Conservation (phyloP, 2,888 invertebrate species). For the Hydrotaea cyrtoneurina region DNA sequence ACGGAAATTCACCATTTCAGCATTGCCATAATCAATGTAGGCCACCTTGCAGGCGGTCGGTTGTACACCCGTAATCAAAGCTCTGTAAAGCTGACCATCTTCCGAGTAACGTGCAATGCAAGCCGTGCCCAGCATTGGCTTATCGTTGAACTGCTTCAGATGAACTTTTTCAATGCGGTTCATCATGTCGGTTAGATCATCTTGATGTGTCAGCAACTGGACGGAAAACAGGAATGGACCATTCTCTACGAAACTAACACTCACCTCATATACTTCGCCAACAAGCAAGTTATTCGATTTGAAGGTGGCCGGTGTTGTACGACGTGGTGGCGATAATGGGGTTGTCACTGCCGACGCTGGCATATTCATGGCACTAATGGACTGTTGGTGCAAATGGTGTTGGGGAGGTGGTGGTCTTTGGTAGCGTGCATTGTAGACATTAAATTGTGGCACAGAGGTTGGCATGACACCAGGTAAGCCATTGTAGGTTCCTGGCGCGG, state of each 20-base stretch:
- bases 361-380: constrained; percentile 58
- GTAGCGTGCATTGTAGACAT: constrained; percentile 66
- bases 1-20: constrained; percentile 86
- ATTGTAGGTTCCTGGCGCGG: constrained; percentile 40
- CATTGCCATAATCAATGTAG: constrained; percentile 91
- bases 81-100: constrained; percentile 87
- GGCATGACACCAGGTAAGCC: constrained; percentile 56
- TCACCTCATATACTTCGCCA: constrained; percentile 85
- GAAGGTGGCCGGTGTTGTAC: constrained; percentile 75
- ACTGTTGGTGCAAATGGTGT: neutral
- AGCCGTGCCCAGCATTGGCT: constrained; percentile 88
- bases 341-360: constrained; percentile 59
- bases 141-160: constrained; percentile 84
- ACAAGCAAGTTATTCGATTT: constrained; percentile 81
- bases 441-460: constrained; percentile 59
- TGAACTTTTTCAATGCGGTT: constrained; percentile 85
- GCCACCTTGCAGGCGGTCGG: constrained; percentile 88
- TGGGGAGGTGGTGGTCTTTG: constrained; percentile 62
- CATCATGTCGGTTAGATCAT: constrained; percentile 86
- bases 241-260: constrained; percentile 89
- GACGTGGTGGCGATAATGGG: constrained; percentile 57
- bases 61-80: constrained; percentile 88
- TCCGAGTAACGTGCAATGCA: constrained; percentile 88
- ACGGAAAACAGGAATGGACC: constrained; percentile 90
- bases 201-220: constrained; percentile 85